Base-by-base conservation (phyloP, 1,140 invertebrate genomes). In the Apolygus lucorum region DNA sequence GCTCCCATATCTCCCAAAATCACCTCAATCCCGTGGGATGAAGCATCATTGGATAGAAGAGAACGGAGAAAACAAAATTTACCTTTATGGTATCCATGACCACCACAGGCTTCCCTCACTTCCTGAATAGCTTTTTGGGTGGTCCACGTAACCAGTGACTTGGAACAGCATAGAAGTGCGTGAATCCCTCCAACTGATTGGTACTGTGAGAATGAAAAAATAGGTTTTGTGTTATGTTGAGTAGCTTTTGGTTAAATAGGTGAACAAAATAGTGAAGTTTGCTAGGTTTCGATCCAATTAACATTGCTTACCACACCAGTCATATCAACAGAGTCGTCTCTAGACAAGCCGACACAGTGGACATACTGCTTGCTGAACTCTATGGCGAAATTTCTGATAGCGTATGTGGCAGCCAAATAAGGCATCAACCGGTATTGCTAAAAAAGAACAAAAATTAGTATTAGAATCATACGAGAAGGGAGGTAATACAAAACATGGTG, bases 381-480 rank as follows among this genome's bases (percentile, higher is more conserved):
- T 25, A 78, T 77, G 1, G 88, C 83, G 74, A 90, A 93, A 72
- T 90, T 81, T 74, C 87, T 87, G 71, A 92, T 77, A 4, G 88
- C 87, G 75, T 90, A 93, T 0, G 86, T 84, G 4, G 88, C 86
- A 17, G 94, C 90, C 63, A 98, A 78, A 77, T 91, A 89, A 1
- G 94, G 95, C 75, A 98, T 86, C 1, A 98, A 79, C 63, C 95
- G 84, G 83, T 91, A 93, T 92, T 97, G 93, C 92, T 91, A 76
- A 28, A 81, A 79, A 72, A 71, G 71, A 72, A 74, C 69, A 72
- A 1, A n/a, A n/a, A n/a, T n/a, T n/a, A n/a, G n/a, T n/a, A n/a
- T n/a, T n/a, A n/a, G n/a, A n/a, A n/a, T n/a, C n/a, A n/a, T n/a
- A n/a, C n/a, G n/a, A n/a, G n/a, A n/a, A n/a, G n/a, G n/a, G n/a